Percentiles rank a stretch among this genome's conserved stretches.
These are phyloP conservation scores for Tiliacea aurago DNA, from an alignment of 2,888 invertebrate species.

Conservation along the genomic window DNA sequence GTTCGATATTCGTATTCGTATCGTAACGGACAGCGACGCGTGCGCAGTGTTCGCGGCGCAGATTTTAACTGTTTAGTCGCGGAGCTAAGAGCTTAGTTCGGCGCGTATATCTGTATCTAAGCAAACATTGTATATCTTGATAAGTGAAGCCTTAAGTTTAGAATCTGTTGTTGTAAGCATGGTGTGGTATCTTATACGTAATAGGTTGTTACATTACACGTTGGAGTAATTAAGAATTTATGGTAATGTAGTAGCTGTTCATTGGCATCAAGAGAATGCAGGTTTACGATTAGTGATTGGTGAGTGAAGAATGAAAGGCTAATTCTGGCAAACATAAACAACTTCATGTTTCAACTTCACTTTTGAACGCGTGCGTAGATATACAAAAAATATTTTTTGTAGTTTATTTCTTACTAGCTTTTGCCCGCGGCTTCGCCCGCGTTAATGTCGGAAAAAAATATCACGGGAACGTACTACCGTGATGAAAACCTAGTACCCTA, in stretches of 20 bases:
- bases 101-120: constrained; percentile 65
- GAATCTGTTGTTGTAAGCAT: constrained; percentile 35
- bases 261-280: not conserved
- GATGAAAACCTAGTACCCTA: too few species aligned
- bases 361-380: too few species aligned
- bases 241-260: not conserved
- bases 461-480: too few species aligned
- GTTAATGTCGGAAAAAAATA: too few species aligned
- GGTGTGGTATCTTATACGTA: constrained; percentile 42
- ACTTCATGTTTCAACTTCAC: too few species aligned
- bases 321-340: not conserved
- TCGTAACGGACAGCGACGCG: constrained; percentile 77
- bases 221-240: not conserved
- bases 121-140: constrained; percentile 68
- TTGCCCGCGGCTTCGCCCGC: too few species aligned
- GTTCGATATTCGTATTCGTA: constrained; percentile 68
- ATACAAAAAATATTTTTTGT: too few species aligned
- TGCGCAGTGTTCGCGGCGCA: constrained; percentile 85
- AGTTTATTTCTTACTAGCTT: too few species aligned
- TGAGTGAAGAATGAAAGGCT: not conserved
- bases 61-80: constrained; percentile 84
- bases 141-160: constrained; percentile 61
- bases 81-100: constrained; percentile 58
- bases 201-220: not conserved
- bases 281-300: not conserved